Conservation (phyloP, 2,113 vertebrate genomes). For the Tupaia tana region DNA sequence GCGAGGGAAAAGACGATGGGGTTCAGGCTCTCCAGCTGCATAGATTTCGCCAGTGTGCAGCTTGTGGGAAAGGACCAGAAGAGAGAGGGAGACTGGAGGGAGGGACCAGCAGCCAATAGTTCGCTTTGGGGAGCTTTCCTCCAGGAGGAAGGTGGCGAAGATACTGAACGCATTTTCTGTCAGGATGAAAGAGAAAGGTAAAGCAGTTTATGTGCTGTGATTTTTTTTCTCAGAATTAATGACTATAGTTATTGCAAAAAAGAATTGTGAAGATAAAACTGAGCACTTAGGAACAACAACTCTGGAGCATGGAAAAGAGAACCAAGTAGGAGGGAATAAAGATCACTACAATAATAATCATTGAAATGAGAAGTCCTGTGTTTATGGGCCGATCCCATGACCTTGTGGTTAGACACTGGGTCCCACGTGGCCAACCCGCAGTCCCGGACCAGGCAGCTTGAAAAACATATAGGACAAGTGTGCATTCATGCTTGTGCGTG, state of each 20-base stretch:
- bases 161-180: background rate
- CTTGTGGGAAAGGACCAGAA: background rate
- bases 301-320: background rate
- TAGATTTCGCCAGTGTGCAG: background rate
- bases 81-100: background rate
- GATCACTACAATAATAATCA: background rate
- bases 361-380: slow-evolving; percentile 1
- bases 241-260: slow-evolving; percentile 15
- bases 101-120: background rate
- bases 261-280: background rate
- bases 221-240: background rate
- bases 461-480: no score
- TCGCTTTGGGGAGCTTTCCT: background rate
- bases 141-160: background rate
- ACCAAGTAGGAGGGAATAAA: background rate
- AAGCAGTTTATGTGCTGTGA: background rate
- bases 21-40: background rate
- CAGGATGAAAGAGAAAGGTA: background rate
- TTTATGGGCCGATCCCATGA: background rate
- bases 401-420: no score
- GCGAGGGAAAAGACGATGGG: background rate
- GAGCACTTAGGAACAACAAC: background rate
- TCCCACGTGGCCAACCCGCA: no score
- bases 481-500: no score
- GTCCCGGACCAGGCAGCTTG: no score